Evolutionary conservation across 1,140 invertebrate genomes (phyloP), one percentile per base, ranked within the genome.

Genomic region (Saccostrea glomerata): DNA sequence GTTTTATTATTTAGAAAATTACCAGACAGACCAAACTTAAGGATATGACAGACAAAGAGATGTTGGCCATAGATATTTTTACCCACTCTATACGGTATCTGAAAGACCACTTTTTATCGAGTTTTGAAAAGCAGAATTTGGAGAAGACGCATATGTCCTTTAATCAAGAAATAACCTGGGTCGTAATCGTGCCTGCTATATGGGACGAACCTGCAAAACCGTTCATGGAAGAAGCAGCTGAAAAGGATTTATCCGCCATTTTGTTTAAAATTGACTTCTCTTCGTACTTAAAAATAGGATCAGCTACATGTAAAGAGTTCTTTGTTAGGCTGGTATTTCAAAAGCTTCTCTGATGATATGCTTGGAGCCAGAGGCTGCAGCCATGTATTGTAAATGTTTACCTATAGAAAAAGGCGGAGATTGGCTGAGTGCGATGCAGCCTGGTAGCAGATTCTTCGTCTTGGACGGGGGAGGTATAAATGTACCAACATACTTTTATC

Each of bases 321-420:
- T 9, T 7, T 47, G 47, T 47, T 47, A 47, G 47, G 47, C 47
- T 47, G 47, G 47, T 9, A 47, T 47, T 47, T 9, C 47, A 9
- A 47, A 47, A 6, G 47, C 5, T 47, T 47, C 5, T 9, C 47
- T 47, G 47, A 47, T 47, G 11, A 82, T 91, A 15, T 88, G 86
- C 5, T 60, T 91, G 9, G 90, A 91, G 66, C 88, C 90, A 56
- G 90, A 91, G 23, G 88, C 89, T 30, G 90, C 90, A 25, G 66
- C 86, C 5, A 73, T 91, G 13, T 91, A 85, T 20, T 91, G 90
- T 77, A 88, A 91, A 60, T n/a, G 36, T 12, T 13, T 89, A 20
- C 87, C 88, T 17, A 85, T 87, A 23, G 87, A 91, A 66, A 86
- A 86, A 40, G 70, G 73, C 2, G 55, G 47, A 11, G 86, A 13